Evolutionary conservation across 1,140 invertebrate genomes (phyloP), one percentile per base, ranked within the genome.

Genomic region (Hycleus cichorii): DNA sequence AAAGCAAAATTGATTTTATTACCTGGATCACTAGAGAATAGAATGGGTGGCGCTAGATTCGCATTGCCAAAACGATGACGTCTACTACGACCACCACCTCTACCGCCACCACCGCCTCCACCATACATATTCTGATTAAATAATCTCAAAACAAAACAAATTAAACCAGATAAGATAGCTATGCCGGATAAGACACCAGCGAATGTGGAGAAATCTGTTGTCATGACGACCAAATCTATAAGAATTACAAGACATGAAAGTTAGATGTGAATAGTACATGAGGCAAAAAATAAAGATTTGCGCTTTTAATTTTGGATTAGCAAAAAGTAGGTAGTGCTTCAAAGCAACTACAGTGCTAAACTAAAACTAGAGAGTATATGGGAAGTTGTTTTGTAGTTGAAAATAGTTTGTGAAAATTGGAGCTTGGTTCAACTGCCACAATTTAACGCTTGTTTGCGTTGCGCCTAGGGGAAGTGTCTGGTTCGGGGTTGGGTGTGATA

Each of bases 81-180:
- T 49, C 87, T 81, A 32, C 18, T 18, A 18, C 18, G 18, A 18
- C 18, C 18, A 18, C 18, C 18, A 18, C 18, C 18, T 18, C 18
- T 18, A 18, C 18, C 18, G 2, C 18, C 18, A 18, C 18, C 18
- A 18, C 18, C 18, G 18, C 18, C 18, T 18, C 18, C 18, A 56
- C 81, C 78, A 71, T 85, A 86, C 68, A 87, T 79, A 26, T 80
- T 81, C 59, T 82, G 82, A 62, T 83, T 83, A 75, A 91, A 93
- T 56, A 93, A 77, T 71, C 89, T 88, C 63, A 93, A 75, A 55
- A 91, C 89, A 78, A 92, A 89, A 76, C 90, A 91, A 63, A 92
- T 87, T 62, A 91, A 79, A 25, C 83, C 88, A 6, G 86, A 89
- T 67, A 93, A 80, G 67, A 92, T 82, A 48, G 88, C 88, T 70